These are phyloP conservation scores for Pteropus alecto DNA, from an alignment of 2,113 vertebrate species.

Conservation along the genomic window DNA sequence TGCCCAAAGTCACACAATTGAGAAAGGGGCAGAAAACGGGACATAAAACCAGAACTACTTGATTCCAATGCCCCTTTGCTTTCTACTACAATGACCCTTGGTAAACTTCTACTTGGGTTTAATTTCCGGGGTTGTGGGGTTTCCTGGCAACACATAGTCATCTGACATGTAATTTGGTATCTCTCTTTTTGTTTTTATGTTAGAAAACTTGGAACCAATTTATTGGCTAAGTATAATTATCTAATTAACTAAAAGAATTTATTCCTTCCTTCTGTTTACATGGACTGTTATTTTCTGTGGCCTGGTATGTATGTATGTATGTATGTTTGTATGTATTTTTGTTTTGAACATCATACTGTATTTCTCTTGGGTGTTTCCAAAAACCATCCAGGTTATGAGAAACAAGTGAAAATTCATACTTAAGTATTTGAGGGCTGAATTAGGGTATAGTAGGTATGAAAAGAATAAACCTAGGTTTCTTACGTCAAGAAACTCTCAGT, in stretches of 20 bases:
- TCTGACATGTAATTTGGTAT: not conserved
- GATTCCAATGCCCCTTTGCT: not conserved
- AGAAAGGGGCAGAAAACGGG: not conserved
- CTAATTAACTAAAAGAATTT: conserved; percentile 15
- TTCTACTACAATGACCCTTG: not conserved
- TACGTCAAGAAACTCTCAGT: not conserved
- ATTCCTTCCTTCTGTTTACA: not conserved
- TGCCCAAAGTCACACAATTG: not conserved
- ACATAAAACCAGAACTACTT: not conserved
- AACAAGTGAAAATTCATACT: not conserved
- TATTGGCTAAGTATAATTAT: not conserved
- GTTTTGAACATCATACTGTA: not conserved
- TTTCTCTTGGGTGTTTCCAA: not conserved
- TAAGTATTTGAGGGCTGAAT: not conserved
- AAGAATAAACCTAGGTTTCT: not conserved
- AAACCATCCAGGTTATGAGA: not conserved
- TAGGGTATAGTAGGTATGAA: not conserved
- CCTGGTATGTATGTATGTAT: not conserved
- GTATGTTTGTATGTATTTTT: not conserved
- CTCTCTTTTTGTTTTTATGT: not conserved
- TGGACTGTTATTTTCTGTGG: not conserved
- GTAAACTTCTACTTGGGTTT: not conserved
- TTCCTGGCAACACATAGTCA: not conserved
- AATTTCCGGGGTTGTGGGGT: not conserved
- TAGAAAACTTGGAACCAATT: conserved; percentile 23